Percentiles rank a stretch among this genome's conserved stretches.
phyloP scores from a whole-genome alignment of 2,113 vertebrate genomes.

The Talpa occidentalis region DNA sequence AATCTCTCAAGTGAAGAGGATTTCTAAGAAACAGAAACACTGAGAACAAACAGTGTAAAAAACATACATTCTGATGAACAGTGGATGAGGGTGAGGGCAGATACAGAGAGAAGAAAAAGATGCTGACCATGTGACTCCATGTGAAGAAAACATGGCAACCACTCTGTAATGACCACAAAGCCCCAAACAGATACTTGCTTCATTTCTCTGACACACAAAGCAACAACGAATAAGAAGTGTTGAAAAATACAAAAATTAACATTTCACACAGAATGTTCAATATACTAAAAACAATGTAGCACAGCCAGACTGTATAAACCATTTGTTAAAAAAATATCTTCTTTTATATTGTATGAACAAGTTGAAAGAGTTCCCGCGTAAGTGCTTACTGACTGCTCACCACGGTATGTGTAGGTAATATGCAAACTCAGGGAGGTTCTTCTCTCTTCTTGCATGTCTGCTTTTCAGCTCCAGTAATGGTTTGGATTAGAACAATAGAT shows the following conservation, averaged over 20 bases:
- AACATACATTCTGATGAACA: background rate
- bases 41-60: conserved; percentile 19
- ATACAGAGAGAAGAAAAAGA: background rate
- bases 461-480: conserved; percentile 69
- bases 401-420: conserved; percentile 40
- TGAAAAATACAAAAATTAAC: conserved; percentile 78
- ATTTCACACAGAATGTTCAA: conserved; percentile 71
- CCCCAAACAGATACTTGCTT: background rate
- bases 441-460: background rate
- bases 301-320: conserved; percentile 82
- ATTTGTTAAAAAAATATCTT: conserved; percentile 87
- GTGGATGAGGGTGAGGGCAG: background rate
- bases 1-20: conserved; percentile 41
- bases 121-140: background rate
- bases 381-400: conserved; percentile 55
- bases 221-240: conserved; percentile 67
- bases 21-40: conserved; percentile 31
- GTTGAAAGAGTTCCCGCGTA: conserved; percentile 80
- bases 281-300: conserved; percentile 74
- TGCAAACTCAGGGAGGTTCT: conserved; percentile 33
- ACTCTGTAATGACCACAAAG: background rate
- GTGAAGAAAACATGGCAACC: background rate
- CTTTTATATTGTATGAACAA: conserved; percentile 79
- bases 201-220: conserved; percentile 62
- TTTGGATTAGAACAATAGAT: conserved; percentile 61